Evolutionary conservation across 2,113 vertebrate genomes (phyloP).

Genomic region (Ceuthmochares aereus): DNA sequence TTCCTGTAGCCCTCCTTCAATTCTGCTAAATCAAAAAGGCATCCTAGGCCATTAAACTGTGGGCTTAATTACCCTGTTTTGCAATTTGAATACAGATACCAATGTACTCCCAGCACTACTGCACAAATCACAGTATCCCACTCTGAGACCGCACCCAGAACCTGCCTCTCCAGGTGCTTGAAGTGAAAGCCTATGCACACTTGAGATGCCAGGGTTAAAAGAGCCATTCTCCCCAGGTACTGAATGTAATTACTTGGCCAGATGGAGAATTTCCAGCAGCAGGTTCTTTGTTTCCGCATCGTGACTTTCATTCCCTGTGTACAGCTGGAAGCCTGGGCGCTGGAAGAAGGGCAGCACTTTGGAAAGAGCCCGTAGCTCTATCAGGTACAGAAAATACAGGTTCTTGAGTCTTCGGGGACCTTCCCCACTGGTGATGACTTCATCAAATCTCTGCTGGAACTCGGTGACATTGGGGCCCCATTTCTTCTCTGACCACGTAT

Average conservation of each 20-base stretch:
- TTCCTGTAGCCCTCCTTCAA: too few relatives aligned
- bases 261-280: slow-evolving; percentile 85
- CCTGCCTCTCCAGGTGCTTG: not conserved
- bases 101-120: not conserved
- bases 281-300: slow-evolving; percentile 80
- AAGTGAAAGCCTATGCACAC: not conserved
- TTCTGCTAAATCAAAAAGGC: not conserved
- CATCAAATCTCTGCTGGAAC: slow-evolving; percentile 91
- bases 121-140: not conserved
- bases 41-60: not conserved
- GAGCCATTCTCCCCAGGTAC: not conserved
- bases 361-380: slow-evolving; percentile 90
- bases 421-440: slow-evolving; percentile 85
- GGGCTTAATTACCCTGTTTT: not conserved
- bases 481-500: slow-evolving; percentile 86
- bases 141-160: not conserved
- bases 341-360: slow-evolving; percentile 91
- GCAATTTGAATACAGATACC: not conserved
- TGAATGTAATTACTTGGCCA: slow-evolving; percentile 81
- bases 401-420: slow-evolving; percentile 91
- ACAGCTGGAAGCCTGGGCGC: slow-evolving; percentile 83
- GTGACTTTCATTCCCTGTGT: slow-evolving; percentile 80
- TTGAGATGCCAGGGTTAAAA: not conserved
- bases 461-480: slow-evolving; percentile 92
- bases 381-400: slow-evolving; percentile 93